These are phyloP conservation scores for Eospalax fontanierii DNA, from an alignment of 2,797 vertebrate genomes.

Conservation along the genomic window DNA sequence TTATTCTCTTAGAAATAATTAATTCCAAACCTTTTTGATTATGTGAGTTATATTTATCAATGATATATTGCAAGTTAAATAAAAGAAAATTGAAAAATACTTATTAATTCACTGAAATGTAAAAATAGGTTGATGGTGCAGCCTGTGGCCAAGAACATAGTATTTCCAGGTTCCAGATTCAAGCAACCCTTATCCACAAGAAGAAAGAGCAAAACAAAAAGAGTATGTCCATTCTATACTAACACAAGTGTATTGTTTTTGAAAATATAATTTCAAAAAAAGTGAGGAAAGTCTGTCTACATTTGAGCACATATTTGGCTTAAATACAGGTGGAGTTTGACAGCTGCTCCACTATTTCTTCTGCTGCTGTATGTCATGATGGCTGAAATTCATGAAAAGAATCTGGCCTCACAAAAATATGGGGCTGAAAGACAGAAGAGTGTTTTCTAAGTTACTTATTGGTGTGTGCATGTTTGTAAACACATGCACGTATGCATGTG, in stretches of 20 bases:
- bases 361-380: not conserved
- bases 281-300: not conserved
- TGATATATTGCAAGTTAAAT: constrained; percentile 43
- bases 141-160: not conserved
- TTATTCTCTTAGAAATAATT: constrained; percentile 21
- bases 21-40: not conserved
- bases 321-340: not conserved
- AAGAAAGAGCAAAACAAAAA: not conserved
- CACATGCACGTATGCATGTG: too few species aligned
- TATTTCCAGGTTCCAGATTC: not conserved
- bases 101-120: constrained; percentile 54
- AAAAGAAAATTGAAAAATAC: not conserved
- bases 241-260: constrained; percentile 33
- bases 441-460: not conserved
- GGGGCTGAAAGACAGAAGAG: not conserved
- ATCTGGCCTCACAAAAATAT: constrained; percentile 1
- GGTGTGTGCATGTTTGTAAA: not conserved
- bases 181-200: not conserved
- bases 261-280: not conserved
- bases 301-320: constrained; percentile 17
- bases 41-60: constrained; percentile 14
- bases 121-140: not conserved
- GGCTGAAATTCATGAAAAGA: constrained; percentile 7
- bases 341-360: not conserved
- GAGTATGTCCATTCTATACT: constrained; percentile 4